Percentiles rank a stretch among this genome's conserved stretches.
These are phyloP conservation scores for Thysanoteuthis rhombus DNA, from an alignment of 2,888 invertebrate genomes.

Conservation along the genomic window DNA sequence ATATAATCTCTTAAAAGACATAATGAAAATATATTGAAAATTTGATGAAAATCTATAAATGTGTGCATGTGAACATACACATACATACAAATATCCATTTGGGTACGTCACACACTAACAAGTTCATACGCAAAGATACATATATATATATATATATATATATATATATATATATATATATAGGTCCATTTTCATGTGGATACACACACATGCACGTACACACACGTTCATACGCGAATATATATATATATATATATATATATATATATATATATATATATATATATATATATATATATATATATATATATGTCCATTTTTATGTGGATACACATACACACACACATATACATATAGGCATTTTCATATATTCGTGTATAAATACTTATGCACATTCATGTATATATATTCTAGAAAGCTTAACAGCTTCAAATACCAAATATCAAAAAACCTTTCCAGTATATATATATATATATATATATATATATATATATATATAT, in stretches of 20 bases:
- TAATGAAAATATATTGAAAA: too few relatives aligned
- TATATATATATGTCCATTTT: background rate
- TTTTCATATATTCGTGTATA: too few relatives aligned
- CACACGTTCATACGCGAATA: background rate
- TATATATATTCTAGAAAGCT: too few relatives aligned
- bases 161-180: background rate
- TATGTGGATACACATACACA: too few relatives aligned
- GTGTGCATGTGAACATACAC: background rate
- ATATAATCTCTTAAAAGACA: background rate
- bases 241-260: background rate
- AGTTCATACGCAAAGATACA: too few relatives aligned
- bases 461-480: too few relatives aligned
- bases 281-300: background rate
- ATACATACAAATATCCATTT: background rate
- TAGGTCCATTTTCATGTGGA: background rate
- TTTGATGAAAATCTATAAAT: too few relatives aligned
- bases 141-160: background rate
- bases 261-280: background rate
- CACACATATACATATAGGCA: too few relatives aligned
- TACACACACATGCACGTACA: background rate
- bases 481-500: background rate
- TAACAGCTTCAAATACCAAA: too few relatives aligned
- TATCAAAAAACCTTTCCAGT: too few relatives aligned
- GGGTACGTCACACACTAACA: background rate
- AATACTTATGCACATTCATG: too few relatives aligned